Conservation (phyloP, 1,140 invertebrate species). For the Copidosoma floridanum region DNA sequence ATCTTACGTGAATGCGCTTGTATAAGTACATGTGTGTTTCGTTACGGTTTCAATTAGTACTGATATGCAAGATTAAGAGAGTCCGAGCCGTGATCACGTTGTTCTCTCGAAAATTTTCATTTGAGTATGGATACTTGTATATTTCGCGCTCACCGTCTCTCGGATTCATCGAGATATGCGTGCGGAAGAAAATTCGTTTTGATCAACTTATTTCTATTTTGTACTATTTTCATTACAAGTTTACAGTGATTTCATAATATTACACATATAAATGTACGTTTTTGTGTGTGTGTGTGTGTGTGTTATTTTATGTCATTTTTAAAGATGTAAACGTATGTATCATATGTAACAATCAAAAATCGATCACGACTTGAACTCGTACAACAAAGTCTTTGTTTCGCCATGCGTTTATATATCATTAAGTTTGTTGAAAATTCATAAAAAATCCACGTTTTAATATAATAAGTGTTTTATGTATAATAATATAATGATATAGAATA, state of each 20-base stretch:
- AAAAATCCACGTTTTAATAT: no score
- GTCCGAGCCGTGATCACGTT: not conserved
- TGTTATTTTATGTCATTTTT: not conserved
- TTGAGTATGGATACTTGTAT: no score
- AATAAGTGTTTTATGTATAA: no score
- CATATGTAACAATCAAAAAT: not conserved
- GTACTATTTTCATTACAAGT: not conserved
- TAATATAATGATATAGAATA: no score
- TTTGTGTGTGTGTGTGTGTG: no score
- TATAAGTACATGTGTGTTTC: no score
- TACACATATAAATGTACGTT: no score
- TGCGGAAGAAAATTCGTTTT: not conserved
- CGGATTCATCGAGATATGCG: no score
- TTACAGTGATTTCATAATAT: not conserved
- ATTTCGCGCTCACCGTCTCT: no score
- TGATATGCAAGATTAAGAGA: slow-evolving; percentile 15
- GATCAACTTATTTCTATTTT: not conserved
- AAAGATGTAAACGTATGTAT: not conserved
- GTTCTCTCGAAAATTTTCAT: not conserved
- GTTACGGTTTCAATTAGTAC: no score
- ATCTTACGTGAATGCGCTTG: no score
- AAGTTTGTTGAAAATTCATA: slow-evolving; percentile 3
- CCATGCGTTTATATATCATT: slow-evolving; percentile 1
- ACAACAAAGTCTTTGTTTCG: slow-evolving; percentile 5
- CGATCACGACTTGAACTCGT: not conserved